Evolutionary conservation across 2,797 vertebrate genomes (phyloP).

Genomic region (Discoglossus pictus): DNA sequence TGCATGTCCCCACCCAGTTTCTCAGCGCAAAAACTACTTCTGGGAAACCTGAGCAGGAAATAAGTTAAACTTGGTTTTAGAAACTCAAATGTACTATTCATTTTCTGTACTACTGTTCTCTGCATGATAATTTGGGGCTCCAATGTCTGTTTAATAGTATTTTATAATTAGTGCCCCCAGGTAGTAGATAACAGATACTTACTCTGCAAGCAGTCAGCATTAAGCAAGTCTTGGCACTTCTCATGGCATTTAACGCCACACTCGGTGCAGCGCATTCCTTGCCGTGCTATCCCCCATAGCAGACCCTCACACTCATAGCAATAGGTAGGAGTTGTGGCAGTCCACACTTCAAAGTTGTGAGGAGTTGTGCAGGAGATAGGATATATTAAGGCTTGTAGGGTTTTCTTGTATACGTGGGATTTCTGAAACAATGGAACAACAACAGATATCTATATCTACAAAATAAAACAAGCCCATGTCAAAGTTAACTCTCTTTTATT

Average conservation of each 20-base stretch:
- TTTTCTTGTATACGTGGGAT: conserved; percentile 98
- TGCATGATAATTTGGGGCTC: too few species aligned
- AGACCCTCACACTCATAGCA: conserved; percentile 98
- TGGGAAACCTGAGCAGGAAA: too few species aligned
- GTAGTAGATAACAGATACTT: conserved; percentile 58
- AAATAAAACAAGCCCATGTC: too few species aligned
- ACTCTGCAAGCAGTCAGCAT: conserved; percentile 80
- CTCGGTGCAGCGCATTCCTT: conserved; percentile 94
- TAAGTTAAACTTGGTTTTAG: too few species aligned
- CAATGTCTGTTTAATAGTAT: too few species aligned
- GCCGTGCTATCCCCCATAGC: conserved; percentile 95
- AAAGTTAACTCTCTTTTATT: too few species aligned
- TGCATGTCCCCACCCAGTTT: too few species aligned
- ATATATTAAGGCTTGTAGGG: conserved; percentile 96
- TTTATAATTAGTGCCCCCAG: too few species aligned
- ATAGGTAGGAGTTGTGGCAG: conserved; percentile 94
- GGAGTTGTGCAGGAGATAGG: conserved; percentile 97
- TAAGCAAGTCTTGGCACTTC: conserved; percentile 79
- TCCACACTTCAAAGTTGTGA: conserved; percentile 97
- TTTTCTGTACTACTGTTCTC: too few species aligned
- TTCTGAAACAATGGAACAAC: conserved; percentile 77
- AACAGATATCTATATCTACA: too few species aligned
- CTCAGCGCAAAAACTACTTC: too few species aligned
- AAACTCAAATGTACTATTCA: too few species aligned
- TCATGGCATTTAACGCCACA: conserved; percentile 98